These are phyloP conservation scores for Brassicogethes aeneus DNA, from an alignment of 2,888 invertebrate species.

Conservation along the genomic window DNA sequence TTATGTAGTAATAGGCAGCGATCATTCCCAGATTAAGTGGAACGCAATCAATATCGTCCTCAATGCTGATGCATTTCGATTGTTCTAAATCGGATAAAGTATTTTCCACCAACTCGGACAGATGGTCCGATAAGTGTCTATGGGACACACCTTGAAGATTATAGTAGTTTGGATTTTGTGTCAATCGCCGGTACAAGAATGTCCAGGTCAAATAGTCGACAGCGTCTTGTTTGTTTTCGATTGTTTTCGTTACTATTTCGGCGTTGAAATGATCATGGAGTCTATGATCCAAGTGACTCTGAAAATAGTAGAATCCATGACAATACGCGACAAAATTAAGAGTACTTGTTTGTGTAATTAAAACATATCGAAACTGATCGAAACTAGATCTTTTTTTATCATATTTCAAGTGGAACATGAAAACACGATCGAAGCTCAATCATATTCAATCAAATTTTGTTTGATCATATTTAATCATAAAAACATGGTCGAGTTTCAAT, in stretches of 20 bases:
- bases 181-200: conserved; percentile 90
- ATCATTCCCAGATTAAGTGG: conserved; percentile 99
- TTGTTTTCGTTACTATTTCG: conserved; percentile 98
- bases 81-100: conserved; percentile 91
- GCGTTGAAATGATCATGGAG: conserved; percentile 99
- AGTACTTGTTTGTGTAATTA: not conserved
- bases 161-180: conserved; percentile 99
- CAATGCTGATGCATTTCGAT: conserved; percentile 94
- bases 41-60: conserved; percentile 95
- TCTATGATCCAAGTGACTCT: conserved; percentile 94
- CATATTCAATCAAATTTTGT: too few relatives aligned
- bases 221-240: conserved; percentile 99
- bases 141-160: conserved; percentile 95
- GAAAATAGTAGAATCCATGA: conserved; percentile 20
- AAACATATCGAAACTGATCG: not conserved
- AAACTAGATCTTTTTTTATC: too few relatives aligned
- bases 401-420: too few relatives aligned
- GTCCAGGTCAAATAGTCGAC: conserved; percentile 99
- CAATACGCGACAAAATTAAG: too few relatives aligned
- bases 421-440: too few relatives aligned
- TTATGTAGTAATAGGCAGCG: conserved; percentile 99
- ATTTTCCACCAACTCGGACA: conserved; percentile 95
- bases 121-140: conserved; percentile 92
- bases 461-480: too few relatives aligned
- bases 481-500: too few relatives aligned